Evolutionary conservation across 2,797 vertebrate species (phyloP).

Genomic region (Molossus alvarezi): DNA sequence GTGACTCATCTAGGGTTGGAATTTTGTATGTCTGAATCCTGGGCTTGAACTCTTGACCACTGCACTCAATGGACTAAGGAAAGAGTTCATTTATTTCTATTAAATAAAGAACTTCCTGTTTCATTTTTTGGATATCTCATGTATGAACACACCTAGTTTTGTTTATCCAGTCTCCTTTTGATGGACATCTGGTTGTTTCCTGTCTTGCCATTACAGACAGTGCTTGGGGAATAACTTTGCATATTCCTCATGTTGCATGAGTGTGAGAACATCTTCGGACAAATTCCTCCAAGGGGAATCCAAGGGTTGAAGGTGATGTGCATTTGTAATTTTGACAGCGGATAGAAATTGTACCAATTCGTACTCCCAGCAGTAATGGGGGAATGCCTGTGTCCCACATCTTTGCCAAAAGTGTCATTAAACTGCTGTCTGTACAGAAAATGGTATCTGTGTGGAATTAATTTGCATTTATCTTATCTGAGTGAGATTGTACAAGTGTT

Average conservation of each 20-base stretch:
- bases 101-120: background rate
- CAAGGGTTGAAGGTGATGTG: background rate
- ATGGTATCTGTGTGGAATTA: background rate
- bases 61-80: background rate
- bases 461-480: slow-evolving; percentile 10
- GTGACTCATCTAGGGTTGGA: too few species aligned
- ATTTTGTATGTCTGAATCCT: background rate
- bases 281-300: background rate
- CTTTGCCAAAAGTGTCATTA: background rate
- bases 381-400: background rate
- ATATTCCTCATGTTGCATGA: background rate
- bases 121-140: background rate
- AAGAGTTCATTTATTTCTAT: background rate
- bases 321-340: background rate
- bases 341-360: background rate
- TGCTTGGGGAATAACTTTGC: background rate
- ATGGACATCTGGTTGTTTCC: background rate
- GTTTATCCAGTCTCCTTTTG: background rate
- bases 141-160: accelerated
- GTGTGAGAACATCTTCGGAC: background rate
- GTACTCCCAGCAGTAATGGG: background rate
- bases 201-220: background rate
- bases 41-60: background rate
- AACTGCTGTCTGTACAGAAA: background rate
- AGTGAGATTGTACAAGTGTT: background rate